Base-by-base conservation (phyloP, 2,888 invertebrate genomes). In the Megaustenia siamemsis region DNA sequence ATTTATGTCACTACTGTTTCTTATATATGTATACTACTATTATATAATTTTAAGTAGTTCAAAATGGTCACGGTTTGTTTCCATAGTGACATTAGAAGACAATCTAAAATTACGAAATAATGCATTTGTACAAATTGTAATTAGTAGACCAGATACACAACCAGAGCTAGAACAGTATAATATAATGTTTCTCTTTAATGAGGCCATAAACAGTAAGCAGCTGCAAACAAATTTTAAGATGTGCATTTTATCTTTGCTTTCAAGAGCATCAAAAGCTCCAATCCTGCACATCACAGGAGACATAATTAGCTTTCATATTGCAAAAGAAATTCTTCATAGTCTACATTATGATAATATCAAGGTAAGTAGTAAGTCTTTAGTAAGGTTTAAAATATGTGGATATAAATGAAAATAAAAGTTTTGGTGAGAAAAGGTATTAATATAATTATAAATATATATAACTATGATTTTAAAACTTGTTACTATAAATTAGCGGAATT, bases 261-360 rank as follows among this genome's bases (percentile, higher is more conserved):
- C 81, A 60, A 85, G 87, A 84, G 68, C 90, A 10, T 88, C 87
- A 66, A 18, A 32, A 3, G 6, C 63, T 3, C 68, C 24, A 4
- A 86, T 81, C 38, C 60, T 94, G 1, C 89, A 91, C 82, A 90
- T 94, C 6, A 90, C 93, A 32, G 93, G 93, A 35, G 93, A 93
- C 84, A 53, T 43, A 1, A 84, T 88, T 32, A 93, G 94, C 87
- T 90, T 90, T 69, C 73, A 80, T 6, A 86, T 93, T 8, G 93
- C 93, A 8, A 88, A 86, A 63, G 82, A 73, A 10, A 63, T 87
- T 12, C 35, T 88, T 18, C 35, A 71, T 21, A 10, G n/a, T 24
- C 28, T 80, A 21, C 18, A 15, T 15, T 15, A 15, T 35, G 35
- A 12, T 68, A n/a, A 68, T 1, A 38, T 10, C 2, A 40, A 40